Base-by-base conservation (phyloP, 2,888 invertebrate genomes). In the Parnassius glacialis region DNA sequence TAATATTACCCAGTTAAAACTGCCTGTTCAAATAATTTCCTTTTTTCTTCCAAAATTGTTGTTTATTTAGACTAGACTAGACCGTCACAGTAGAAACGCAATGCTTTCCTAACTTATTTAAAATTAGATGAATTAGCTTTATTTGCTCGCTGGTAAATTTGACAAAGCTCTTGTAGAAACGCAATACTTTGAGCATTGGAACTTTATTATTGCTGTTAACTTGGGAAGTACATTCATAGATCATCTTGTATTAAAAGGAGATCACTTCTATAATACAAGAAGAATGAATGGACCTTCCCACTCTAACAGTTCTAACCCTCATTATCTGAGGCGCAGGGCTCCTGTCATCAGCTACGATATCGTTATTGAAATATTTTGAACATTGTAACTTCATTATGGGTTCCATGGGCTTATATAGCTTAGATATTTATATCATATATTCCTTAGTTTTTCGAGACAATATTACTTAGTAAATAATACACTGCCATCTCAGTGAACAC, bases 241-340 rank as follows among this genome's bases (percentile, higher is more conserved):
- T 59, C 20, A 53, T 67, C 68, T 58, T 71, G 65, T 65, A 61
- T 61, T 64, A 69, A 65, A 62, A 65, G 63, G 50, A 7, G 48
- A 63, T 61, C 51, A 12, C n/a, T 69, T 70, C 69, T 61, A 55
- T 64, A 66, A 65, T 70, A 67, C 65, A 64, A 53, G 53, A 12
- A 59, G 43, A 34, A 50, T 53, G 53, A 58, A 64, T 66, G 62
- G 16, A 10, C 64, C 61, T 78, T 83, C 83, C 85, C 75, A 67
- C 70, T 65, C 73, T 74, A 68, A 75, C 86, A 86, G 79, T 74
- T 60, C 53, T 43, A 57, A 72, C 87, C 90, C 90, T 90, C 90
- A 68, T 77, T 88, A 83, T 91, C 90, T 87, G 90, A 89, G 76
- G 85, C 79, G 90, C 90, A 91, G 90, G 75, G 81, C 72, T 81